A percentile compares a stretch with the other conserved stretches of the same genome.
These are phyloP conservation scores for Nymphicus hollandicus DNA, from an alignment of 2,113 vertebrate species.

Conservation along the genomic window DNA sequence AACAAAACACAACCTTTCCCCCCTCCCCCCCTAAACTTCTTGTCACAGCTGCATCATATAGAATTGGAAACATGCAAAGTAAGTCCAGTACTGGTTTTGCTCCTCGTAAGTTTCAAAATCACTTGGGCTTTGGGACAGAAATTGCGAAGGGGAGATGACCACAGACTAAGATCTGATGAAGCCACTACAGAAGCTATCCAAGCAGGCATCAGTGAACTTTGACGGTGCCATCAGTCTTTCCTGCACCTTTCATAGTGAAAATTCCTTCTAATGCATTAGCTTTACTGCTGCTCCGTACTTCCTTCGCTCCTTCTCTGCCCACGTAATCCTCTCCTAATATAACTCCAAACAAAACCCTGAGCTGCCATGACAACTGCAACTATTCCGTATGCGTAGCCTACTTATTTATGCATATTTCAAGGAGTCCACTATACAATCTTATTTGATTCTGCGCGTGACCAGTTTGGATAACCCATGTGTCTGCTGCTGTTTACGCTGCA, in stretches of 20 bases:
- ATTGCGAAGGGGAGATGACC: background rate
- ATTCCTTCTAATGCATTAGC: background rate
- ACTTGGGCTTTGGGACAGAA: background rate
- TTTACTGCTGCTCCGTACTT: background rate
- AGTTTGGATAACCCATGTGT: background rate
- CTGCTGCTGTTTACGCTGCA: background rate
- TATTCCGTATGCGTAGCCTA: background rate
- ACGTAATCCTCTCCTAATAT: background rate
- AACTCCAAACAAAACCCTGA: background rate
- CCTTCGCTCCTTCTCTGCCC: background rate
- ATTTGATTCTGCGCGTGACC: background rate
- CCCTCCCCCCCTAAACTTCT: accelerated
- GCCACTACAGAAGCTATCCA: background rate
- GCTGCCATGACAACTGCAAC: background rate
- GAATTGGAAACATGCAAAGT: background rate
- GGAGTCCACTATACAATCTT: background rate
- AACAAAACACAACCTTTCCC: background rate
- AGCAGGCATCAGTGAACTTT: background rate
- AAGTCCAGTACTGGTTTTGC: background rate
- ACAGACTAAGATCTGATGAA: background rate
- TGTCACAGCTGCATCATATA: background rate
- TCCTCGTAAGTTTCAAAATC: background rate
- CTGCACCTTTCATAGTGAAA: background rate
- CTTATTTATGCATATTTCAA: background rate
- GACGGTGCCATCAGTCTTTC: background rate